These are phyloP conservation scores for Meloidogyne chitwoodi DNA, from an alignment of 1,140 invertebrate genomes.

Conservation along the genomic window DNA sequence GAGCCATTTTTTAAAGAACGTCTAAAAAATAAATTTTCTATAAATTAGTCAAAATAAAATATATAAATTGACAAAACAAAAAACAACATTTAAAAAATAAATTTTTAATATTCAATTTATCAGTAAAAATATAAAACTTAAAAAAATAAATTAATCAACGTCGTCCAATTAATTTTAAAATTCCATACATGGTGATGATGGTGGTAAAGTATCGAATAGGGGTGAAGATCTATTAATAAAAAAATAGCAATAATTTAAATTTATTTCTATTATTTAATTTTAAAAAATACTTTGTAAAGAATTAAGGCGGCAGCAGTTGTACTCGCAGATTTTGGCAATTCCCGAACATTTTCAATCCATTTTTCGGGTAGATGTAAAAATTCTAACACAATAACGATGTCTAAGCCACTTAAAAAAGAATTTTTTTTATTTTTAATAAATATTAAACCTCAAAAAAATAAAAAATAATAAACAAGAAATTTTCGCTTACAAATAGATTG, in stretches of 20 bases:
- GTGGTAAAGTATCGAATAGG: constrained; percentile 51
- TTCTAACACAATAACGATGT: constrained; percentile 45
- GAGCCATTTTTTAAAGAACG: background rate
- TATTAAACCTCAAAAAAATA: too few relatives aligned
- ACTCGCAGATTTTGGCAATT: constrained; percentile 44
- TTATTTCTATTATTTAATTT: background rate
- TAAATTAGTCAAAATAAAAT: too few relatives aligned
- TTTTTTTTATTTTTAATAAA: too few relatives aligned
- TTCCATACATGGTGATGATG: constrained; percentile 16
- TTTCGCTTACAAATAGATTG: too few relatives aligned
- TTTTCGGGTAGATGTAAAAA: constrained; percentile 43
- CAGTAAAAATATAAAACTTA: background rate
- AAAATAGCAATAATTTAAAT: background rate
- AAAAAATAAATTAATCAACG: background rate
- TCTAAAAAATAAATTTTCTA: background rate
- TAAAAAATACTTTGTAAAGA: constrained; percentile 46
- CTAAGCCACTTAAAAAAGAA: constrained; percentile 43
- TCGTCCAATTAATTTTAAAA: too few relatives aligned
- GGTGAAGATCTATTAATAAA: constrained; percentile 37
- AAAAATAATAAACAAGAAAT: background rate
- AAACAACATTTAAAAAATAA: too few relatives aligned
- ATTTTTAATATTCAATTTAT: background rate
- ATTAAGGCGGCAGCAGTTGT: constrained; percentile 47
- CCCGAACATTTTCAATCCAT: constrained; percentile 47
- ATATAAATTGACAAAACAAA: too few relatives aligned